Conservation (phyloP, 92 coral and sea anemone species). For the Phymanthus crucifer region DNA sequence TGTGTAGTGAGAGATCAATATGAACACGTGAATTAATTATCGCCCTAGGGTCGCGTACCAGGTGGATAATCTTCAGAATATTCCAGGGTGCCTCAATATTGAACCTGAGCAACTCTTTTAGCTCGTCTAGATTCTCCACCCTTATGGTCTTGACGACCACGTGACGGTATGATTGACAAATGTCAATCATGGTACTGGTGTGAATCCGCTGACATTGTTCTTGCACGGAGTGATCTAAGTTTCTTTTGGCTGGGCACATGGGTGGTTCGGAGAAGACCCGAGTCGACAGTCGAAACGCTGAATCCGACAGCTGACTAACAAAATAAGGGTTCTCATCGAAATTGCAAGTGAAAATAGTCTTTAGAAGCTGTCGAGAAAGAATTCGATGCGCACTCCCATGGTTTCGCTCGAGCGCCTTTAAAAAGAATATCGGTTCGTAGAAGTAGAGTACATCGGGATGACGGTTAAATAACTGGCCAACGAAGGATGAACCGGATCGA, state of each 20-base stretch:
- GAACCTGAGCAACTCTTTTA: slow-evolving; percentile 28
- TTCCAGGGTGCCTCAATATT: slow-evolving; percentile 34
- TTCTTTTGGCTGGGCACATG: slow-evolving; percentile 17
- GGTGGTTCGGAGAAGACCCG: slow-evolving; percentile 17
- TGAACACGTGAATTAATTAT: slow-evolving; percentile 65
- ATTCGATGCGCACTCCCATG: slow-evolving; percentile 37
- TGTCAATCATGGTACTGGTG: slow-evolving; percentile 36
- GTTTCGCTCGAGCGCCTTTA: slow-evolving; percentile 37
- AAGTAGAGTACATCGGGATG: slow-evolving; percentile 50
- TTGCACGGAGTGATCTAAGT: neutral
- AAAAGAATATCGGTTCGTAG: slow-evolving; percentile 54
- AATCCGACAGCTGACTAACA: slow-evolving; percentile 48
- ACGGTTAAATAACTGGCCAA: slow-evolving; percentile 63
- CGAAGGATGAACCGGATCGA: slow-evolving; percentile 62
- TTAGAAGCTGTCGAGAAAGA: slow-evolving; percentile 46
- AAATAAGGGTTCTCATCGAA: slow-evolving; percentile 62
- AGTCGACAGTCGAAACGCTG: slow-evolving; percentile 45
- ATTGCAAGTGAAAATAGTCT: slow-evolving; percentile 54
- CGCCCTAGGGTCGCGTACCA: slow-evolving; percentile 80
- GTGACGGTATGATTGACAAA: slow-evolving; percentile 57
- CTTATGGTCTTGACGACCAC: slow-evolving; percentile 63
- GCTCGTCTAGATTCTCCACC: slow-evolving; percentile 30
- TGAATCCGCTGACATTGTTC: slow-evolving; percentile 40
- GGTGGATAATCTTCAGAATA: slow-evolving; percentile 52
- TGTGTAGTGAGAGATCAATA: slow-evolving; percentile 6